Conservation (phyloP, 2,113 vertebrate genomes). For the Oryzias curvinotus region DNA sequence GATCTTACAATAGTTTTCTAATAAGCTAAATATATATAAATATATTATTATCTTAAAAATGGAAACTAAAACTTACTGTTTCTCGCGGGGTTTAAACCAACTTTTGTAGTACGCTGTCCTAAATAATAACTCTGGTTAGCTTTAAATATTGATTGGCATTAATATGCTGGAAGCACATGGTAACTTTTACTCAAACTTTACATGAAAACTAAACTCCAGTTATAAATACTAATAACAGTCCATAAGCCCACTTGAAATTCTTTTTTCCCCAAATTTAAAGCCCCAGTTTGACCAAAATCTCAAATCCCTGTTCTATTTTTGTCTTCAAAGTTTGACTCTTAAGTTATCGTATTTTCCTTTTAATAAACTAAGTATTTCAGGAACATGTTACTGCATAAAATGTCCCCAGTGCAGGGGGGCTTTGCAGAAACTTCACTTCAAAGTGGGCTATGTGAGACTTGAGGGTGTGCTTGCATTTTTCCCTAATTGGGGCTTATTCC, state of each 20-base stretch:
- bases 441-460: conserved; percentile 49
- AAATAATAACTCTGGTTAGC: too few relatives aligned
- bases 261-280: too few relatives aligned
- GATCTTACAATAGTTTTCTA: too few relatives aligned
- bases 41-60: too few relatives aligned
- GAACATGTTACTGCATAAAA: conserved; percentile 16
- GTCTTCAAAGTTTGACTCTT: background rate
- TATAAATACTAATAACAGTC: background rate
- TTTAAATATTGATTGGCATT: too few relatives aligned
- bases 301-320: too few relatives aligned
- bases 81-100: too few relatives aligned
- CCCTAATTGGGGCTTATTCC: conserved; percentile 68
- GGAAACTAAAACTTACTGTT: too few relatives aligned
- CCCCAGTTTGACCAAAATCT: too few relatives aligned
- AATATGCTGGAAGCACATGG: background rate
- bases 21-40: too few relatives aligned
- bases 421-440: conserved; percentile 42
- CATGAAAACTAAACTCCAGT: background rate
- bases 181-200: background rate
- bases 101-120: too few relatives aligned
- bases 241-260: too few relatives aligned
- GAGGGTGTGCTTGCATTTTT: conserved; percentile 64
- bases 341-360: conserved; percentile 1
- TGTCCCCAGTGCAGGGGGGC: conserved; percentile 16
- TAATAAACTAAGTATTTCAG: conserved; percentile 5